phyloP scores from a whole-genome alignment of 2,888 invertebrate species.

The Bembecia ichneumoniformis region DNA sequence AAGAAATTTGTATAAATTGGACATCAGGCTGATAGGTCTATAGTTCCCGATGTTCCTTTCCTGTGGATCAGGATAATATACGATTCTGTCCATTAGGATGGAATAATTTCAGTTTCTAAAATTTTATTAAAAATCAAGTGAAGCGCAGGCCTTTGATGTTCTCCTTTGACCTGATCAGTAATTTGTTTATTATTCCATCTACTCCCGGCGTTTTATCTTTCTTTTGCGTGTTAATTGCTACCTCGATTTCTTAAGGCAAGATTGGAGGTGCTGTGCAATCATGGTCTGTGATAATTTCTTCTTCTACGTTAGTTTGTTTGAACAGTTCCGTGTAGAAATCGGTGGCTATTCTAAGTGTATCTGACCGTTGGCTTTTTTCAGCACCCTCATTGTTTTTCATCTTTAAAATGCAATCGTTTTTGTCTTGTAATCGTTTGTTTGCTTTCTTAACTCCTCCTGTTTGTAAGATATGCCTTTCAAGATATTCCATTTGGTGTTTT shows the following conservation, averaged over 20 bases:
- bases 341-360: background rate
- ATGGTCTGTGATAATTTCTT: background rate
- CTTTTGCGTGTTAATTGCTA: background rate
- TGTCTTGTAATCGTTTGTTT: background rate
- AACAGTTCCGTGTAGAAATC: background rate
- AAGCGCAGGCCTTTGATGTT: background rate
- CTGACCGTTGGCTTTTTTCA: background rate
- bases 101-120: background rate
- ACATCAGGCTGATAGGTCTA: constrained; percentile 2
- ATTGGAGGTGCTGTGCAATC: background rate
- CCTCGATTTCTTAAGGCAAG: background rate
- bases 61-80: background rate
- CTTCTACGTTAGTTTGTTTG: background rate
- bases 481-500: background rate
- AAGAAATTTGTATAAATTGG: constrained; percentile 11
- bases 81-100: background rate
- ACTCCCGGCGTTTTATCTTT: background rate
- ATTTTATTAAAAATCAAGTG: background rate
- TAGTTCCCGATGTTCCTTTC: background rate
- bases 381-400: background rate
- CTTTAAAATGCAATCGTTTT: background rate
- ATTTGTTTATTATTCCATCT: background rate
- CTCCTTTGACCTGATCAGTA: background rate
- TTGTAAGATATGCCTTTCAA: background rate
- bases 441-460: background rate